phyloP scores from a whole-genome alignment of 2,888 invertebrate species.

The Hermodice carunculata region DNA sequence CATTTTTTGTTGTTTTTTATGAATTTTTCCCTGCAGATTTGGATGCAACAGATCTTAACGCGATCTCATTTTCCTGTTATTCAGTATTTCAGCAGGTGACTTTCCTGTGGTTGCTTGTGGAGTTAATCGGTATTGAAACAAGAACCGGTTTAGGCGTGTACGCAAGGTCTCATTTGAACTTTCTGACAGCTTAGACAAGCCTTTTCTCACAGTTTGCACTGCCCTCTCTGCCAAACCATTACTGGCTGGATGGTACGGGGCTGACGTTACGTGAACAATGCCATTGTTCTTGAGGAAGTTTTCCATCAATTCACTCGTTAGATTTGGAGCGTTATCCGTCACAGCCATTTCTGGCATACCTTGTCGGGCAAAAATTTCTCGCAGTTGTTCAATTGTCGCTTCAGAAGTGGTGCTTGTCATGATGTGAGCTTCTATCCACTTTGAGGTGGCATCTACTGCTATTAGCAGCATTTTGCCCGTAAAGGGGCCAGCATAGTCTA shows the following conservation, averaged over 20 bases:
- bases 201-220: background rate
- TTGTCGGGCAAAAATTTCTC: conserved; percentile 28
- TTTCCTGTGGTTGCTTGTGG: background rate
- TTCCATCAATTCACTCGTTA: conserved; percentile 35
- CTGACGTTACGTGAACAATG: conserved; percentile 26
- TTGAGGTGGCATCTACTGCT: conserved; percentile 42
- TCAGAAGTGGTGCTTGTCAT: conserved; percentile 31
- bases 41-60: background rate
- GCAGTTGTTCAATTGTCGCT: conserved; percentile 34
- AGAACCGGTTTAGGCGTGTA: background rate
- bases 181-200: background rate
- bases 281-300: conserved; percentile 33
- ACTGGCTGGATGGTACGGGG: conserved; percentile 1
- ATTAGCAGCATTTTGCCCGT: conserved; percentile 39
- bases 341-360: conserved; percentile 43
- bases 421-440: conserved; percentile 40
- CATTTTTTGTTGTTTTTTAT: background rate
- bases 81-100: background rate
- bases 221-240: conserved; percentile 5
- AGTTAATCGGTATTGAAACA: background rate
- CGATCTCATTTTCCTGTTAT: background rate
- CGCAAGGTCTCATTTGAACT: background rate
- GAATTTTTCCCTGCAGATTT: background rate
- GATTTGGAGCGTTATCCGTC: conserved; percentile 41
- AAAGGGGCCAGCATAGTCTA: conserved; percentile 48